Percentiles rank a stretch among this genome's conserved stretches.
Conservation (phyloP, 2,888 invertebrate species). For the Arctia plantaginis region DNA sequence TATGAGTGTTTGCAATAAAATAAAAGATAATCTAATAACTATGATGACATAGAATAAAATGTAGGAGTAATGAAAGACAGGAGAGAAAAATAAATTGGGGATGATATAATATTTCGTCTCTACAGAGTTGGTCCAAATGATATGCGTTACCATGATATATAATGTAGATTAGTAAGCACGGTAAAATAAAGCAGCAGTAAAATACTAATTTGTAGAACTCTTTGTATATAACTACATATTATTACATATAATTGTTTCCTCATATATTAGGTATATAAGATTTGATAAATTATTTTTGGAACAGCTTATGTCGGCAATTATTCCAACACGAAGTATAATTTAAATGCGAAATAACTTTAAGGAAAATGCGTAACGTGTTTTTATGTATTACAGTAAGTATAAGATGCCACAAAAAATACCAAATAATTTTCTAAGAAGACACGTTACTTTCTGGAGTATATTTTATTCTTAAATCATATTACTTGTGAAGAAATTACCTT, state of each 20-base stretch:
- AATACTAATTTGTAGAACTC: slow-evolving; percentile 41
- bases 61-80: slow-evolving; percentile 68
- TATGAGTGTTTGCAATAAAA: slow-evolving; percentile 26
- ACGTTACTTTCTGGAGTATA: slow-evolving; percentile 10
- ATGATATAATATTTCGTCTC: slow-evolving; percentile 72
- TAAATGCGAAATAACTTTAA: slow-evolving; percentile 18
- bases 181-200: slow-evolving; percentile 36
- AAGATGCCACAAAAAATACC: slow-evolving; percentile 14
- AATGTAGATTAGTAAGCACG: slow-evolving; percentile 42
- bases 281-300: slow-evolving; percentile 20
- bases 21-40: slow-evolving; percentile 32
- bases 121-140: slow-evolving; percentile 59
- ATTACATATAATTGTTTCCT: slow-evolving; percentile 26
- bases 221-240: slow-evolving; percentile 31
- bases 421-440: slow-evolving; percentile 15
- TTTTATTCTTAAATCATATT: slow-evolving; percentile 18
- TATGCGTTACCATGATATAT: slow-evolving; percentile 71
- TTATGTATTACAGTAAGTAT: slow-evolving; percentile 10
- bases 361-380: slow-evolving; percentile 16
- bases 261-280: slow-evolving; percentile 4
- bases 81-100: slow-evolving; percentile 74
- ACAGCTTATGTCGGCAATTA: not conserved
- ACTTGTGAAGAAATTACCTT: slow-evolving; percentile 11
- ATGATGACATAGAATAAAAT: slow-evolving; percentile 52
- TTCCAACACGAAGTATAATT: slow-evolving; percentile 12